These are phyloP conservation scores for Petrolisthes manimaculis DNA, from an alignment of 2,888 invertebrate species.

Conservation along the genomic window DNA sequence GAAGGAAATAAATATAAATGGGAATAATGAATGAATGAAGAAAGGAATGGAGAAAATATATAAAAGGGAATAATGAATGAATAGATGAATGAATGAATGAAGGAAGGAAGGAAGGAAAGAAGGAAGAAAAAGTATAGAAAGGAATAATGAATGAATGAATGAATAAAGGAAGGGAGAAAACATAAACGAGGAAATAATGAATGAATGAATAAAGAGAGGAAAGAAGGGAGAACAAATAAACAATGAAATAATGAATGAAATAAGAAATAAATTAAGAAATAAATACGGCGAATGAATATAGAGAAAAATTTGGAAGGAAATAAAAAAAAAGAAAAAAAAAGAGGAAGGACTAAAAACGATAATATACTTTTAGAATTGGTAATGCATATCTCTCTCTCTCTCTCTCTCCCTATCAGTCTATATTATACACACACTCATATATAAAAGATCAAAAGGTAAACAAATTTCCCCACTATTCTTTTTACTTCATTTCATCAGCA, in stretches of 20 bases:
- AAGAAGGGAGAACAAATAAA: not conserved
- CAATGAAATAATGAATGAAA: not conserved
- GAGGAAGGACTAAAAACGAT: not conserved
- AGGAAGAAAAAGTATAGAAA: not conserved
- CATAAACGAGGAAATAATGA: not conserved
- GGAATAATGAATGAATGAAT: not conserved
- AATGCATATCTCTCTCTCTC: no score
- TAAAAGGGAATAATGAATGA: not conserved
- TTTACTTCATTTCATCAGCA: no score
- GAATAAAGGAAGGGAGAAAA: not conserved
- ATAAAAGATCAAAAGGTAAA: no score
- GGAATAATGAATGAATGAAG: no score
- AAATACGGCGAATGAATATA: no score
- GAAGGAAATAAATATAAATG: not conserved
- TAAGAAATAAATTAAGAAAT: not conserved
- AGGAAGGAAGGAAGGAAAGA: not conserved
- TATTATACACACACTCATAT: no score
- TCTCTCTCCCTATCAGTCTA: no score
- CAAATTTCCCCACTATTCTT: no score
- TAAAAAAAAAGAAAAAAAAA: not conserved
- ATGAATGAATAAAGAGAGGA: not conserved
- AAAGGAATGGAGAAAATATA: not conserved
- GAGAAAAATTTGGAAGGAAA: not conserved
- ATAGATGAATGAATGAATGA: no score
- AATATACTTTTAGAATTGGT: no score